Base-by-base conservation (phyloP, 1,140 invertebrate species). In the Drosophila eugracilis region DNA sequence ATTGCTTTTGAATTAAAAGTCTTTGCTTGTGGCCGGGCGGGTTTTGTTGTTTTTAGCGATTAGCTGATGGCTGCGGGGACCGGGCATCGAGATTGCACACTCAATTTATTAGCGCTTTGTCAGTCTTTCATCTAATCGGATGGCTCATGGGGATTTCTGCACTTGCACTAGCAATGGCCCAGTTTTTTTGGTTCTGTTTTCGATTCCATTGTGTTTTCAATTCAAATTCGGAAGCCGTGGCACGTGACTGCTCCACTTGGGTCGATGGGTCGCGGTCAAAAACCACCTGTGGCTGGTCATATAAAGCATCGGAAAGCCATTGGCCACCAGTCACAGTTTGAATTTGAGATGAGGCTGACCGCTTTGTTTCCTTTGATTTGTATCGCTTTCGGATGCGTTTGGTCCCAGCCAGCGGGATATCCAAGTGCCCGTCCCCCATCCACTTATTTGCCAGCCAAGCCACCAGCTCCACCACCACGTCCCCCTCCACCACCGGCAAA, bases 21-120 rank as follows among this genome's bases (percentile, higher is more conserved):
- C 65, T 54, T 52, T 78, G 76, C 71, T 86, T 81, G 85, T 73
- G 70, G 86, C 75, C 50, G 57, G 62, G 78, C 77, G 59, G 81
- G 86, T 73, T 83, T 89, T 90, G 86, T 89, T 89, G 86, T 88
- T 86, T 90, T 79, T 67, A 63, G 52, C 62, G 86, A 89, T 89
- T 88, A 89, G 80, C 78, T 37, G 42, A 77, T 30, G 57, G 32
- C 17, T 32, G 21, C 19, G 24, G 47, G 30, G 30, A 7, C 21
- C 3, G 12, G 10, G 19, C 5, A 9, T 26, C 32, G 26, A 41
- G 53, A 54, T 47, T 73, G 52, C 50, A 69, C 47, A 75, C 75
- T 62, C 78, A 47, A 89, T 89, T 89, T 70, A 86, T 78, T 65
- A 72, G 74, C 26, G 59, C 76, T 81, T 81, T 57, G 75, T 78